These are phyloP conservation scores for Meteorus sp. DNA, from an alignment of 1,140 invertebrate genomes.

Conservation along the genomic window DNA sequence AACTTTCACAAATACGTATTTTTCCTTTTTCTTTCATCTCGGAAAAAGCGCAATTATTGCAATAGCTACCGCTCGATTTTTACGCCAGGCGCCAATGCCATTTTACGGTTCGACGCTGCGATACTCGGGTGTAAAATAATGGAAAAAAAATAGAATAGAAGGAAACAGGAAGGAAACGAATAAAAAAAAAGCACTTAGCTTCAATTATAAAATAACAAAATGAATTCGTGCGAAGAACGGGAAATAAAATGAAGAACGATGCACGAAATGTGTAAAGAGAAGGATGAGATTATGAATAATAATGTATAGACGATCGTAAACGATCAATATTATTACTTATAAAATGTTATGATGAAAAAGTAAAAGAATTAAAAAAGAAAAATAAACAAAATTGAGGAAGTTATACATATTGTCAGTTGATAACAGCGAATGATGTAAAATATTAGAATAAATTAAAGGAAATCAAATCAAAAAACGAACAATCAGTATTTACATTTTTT, in stretches of 20 bases:
- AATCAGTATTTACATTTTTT: neutral
- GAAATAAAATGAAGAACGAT: constrained; percentile 20
- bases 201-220: neutral
- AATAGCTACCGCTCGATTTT: constrained; percentile 8
- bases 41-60: neutral
- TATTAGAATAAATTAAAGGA: constrained; percentile 37
- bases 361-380: too few relatives aligned
- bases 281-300: constrained; percentile 24
- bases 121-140: constrained; percentile 7
- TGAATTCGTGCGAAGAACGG: constrained; percentile 22
- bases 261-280: too few relatives aligned
- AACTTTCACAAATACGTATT: neutral
- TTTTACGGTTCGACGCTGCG: constrained; percentile 13
- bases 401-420: constrained; percentile 49
- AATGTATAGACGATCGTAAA: constrained; percentile 35
- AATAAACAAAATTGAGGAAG: constrained; percentile 50
- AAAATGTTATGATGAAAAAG: constrained; percentile 42
- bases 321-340: constrained; percentile 45
- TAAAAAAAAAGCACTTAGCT: neutral
- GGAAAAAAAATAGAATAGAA: too few relatives aligned
- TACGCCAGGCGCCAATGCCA: constrained; percentile 12
- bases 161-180: too few relatives aligned
- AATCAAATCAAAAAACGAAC: constrained; percentile 7
- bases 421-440: constrained; percentile 28
- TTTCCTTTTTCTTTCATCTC: neutral